Percentiles rank a stretch among this genome's conserved stretches.
phyloP scores from a whole-genome alignment of 2,113 vertebrate genomes.

The Mesembrinibis cayennensis region DNA sequence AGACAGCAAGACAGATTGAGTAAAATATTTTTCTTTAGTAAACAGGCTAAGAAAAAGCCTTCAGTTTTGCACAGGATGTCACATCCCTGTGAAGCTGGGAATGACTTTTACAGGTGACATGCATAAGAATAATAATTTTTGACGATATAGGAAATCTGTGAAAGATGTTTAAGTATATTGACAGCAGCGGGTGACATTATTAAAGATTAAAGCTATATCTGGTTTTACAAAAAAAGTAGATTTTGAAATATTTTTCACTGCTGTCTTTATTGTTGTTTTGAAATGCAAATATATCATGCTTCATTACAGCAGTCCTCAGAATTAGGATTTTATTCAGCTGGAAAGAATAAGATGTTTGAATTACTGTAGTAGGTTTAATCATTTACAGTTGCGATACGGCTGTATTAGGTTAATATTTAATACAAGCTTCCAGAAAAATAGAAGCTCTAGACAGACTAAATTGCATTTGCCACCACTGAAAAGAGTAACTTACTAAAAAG shows the following conservation, averaged over 20 bases:
- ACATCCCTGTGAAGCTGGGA: neutral
- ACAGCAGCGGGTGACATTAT: neutral
- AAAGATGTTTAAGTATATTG: neutral
- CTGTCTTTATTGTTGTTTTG: constrained; percentile 4
- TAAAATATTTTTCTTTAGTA: neutral
- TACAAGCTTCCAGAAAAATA: neutral
- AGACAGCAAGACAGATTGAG: neutral
- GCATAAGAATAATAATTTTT: neutral
- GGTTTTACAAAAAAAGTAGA: constrained; percentile 1
- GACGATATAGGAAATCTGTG: neutral
- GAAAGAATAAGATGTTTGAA: neutral
- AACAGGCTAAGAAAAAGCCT: neutral
- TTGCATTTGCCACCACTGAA: neutral
- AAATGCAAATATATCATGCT: constrained; percentile 21
- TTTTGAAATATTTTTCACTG: constrained; percentile 23
- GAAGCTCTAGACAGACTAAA: neutral
- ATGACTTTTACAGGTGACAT: neutral
- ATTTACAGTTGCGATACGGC: neutral
- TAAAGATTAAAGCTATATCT: constrained; percentile 18
- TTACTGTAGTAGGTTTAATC: neutral
- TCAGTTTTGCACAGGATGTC: neutral
- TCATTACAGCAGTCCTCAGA: constrained; percentile 3
- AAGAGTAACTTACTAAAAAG: neutral
- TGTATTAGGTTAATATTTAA: constrained; percentile 20
- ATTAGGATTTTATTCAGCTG: neutral